Evolutionary conservation across 2,113 vertebrate genomes (phyloP).

Genomic region (Suncus etruscus): DNA sequence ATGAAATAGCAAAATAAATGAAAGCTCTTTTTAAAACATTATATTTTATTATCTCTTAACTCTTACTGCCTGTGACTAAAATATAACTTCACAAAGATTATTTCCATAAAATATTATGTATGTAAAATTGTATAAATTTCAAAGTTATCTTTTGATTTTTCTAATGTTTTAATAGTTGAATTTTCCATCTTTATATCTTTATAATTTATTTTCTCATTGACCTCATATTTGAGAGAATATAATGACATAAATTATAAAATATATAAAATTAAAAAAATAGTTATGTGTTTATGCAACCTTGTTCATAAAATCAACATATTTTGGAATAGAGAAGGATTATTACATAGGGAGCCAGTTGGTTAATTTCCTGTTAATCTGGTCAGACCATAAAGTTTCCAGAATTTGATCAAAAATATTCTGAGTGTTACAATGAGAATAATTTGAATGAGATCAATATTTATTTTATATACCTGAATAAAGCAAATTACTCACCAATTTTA

Average conservation of each 20-base stretch:
- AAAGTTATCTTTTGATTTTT: not conserved
- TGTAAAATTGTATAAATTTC: not conserved
- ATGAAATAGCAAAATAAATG: not conserved
- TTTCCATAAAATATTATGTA: not conserved
- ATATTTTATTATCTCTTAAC: constrained; percentile 4
- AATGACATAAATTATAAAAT: not conserved
- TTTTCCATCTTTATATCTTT: not conserved
- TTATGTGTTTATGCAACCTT: not conserved
- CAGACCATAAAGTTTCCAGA: not conserved
- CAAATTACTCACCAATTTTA: not conserved
- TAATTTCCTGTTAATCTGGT: not conserved
- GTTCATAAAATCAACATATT: not conserved
- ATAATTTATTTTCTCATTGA: not conserved
- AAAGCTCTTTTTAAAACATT: not conserved
- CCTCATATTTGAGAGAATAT: not conserved
- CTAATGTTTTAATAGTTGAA: not conserved
- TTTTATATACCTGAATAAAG: not conserved
- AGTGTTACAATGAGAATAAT: not conserved
- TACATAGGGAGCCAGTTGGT: not conserved
- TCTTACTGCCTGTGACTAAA: not conserved
- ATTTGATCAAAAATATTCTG: constrained; percentile 3
- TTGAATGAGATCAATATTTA: not conserved
- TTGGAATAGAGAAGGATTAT: not conserved
- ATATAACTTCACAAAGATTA: not conserved
- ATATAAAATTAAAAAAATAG: not conserved